Base-by-base conservation (phyloP, 2,888 invertebrate genomes). In the Lymantria monacha region DNA sequence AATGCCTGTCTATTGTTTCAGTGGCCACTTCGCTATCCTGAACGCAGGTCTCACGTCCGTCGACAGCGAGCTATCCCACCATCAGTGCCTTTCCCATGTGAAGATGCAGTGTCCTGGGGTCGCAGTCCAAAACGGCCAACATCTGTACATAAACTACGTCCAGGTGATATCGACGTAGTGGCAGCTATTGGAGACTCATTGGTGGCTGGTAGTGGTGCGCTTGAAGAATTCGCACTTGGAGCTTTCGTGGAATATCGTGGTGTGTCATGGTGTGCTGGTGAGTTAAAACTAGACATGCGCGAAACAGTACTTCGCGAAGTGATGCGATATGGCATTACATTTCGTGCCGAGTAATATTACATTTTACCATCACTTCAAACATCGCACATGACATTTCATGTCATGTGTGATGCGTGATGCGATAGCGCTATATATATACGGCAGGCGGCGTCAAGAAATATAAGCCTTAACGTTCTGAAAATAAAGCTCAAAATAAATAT, bases 241-340 rank as follows among this genome's bases (percentile, higher is more conserved):
- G 94, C 95, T 0, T 93, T 95, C 68, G 93, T 95, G 56, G 95
- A 95, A 74, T 93, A 95, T 58, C 83, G 95, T 46, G 95, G 95
- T 0, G 94, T 95, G 1, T 95, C 95, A 10, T 95, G 95, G 95
- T 95, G 94, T 77, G 93, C 93, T 66, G 94, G 94, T 94, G 63
- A 63, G 64, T 30, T 22, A n/a, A 22, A 2, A 22, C n/a, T n/a
- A n/a, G n/a, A n/a, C n/a, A n/a, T n/a, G n/a, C n/a, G n/a, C n/a
- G n/a, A n/a, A n/a, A n/a, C n/a, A n/a, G n/a, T n/a, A n/a, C n/a
- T n/a, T n/a, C n/a, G n/a, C n/a, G n/a, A n/a, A n/a, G n/a, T n/a
- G n/a, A n/a, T n/a, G n/a, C n/a, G n/a, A n/a, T n/a, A n/a, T n/a
- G n/a, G n/a, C n/a, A n/a, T n/a, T n/a, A n/a, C n/a, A n/a, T n/a